phyloP scores from a whole-genome alignment of 2,888 invertebrate species.

The Drosophila tripunctata region DNA sequence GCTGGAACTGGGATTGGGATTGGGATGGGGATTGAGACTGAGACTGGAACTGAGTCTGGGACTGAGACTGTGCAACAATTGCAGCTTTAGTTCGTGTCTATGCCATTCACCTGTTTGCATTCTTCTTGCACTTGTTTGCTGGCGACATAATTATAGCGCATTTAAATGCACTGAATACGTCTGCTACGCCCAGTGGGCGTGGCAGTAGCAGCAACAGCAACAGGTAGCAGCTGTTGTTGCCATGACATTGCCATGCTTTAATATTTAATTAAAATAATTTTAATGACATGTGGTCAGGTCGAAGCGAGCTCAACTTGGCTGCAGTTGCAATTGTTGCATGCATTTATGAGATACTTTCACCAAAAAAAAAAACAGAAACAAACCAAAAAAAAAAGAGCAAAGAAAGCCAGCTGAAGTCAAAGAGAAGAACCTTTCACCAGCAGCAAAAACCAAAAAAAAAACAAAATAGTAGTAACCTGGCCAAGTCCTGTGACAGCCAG shows the following conservation, averaged over 20 bases:
- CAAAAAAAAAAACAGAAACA: conserved; percentile 49
- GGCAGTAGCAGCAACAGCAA: conserved; percentile 13
- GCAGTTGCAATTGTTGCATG: conserved; percentile 31
- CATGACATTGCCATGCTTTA: conserved; percentile 45
- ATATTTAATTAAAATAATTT: conserved; percentile 74
- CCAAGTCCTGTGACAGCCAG: conserved; percentile 49
- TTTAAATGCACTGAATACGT: conserved; percentile 54
- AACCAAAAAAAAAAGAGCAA: conserved; percentile 57
- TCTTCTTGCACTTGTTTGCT: conserved; percentile 12
- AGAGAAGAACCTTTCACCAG: conserved; percentile 41
- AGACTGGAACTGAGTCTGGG: background rate
- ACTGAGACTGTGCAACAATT: conserved; percentile 11
- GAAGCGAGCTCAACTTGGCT: background rate
- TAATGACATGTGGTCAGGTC: conserved; percentile 57
- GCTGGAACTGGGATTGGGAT: background rate
- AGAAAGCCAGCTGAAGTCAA: conserved; percentile 19
- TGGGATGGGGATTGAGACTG: background rate
- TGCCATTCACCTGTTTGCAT: conserved; percentile 69
- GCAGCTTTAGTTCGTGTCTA: conserved; percentile 61
- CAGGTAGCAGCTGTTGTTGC: conserved; percentile 35
- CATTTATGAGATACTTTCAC: conserved; percentile 77
- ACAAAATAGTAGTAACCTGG: background rate
- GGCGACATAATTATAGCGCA: conserved; percentile 67
- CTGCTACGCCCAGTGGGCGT: conserved; percentile 57
- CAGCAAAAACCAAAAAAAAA: conserved; percentile 17